Evolutionary conservation across 2,888 invertebrate genomes (phyloP).

Genomic region (Beris morrisii): DNA sequence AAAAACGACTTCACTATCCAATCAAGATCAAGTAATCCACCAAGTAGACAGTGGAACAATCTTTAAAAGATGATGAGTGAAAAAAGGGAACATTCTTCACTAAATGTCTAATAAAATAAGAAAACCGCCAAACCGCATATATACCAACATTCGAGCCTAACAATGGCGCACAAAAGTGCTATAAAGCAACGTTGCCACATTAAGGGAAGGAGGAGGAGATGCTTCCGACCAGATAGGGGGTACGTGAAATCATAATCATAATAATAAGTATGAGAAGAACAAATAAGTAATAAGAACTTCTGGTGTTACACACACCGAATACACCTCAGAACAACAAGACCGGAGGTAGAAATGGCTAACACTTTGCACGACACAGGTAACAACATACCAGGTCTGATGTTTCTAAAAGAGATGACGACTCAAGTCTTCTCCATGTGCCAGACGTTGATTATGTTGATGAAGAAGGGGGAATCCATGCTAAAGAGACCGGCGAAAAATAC

Average conservation of each 20-base stretch:
- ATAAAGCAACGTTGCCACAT: conserved; percentile 11
- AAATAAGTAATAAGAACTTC: conserved; percentile 46
- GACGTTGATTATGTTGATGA: conserved; percentile 28
- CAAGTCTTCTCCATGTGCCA: conserved; percentile 8
- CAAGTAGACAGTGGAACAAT: conserved; percentile 1
- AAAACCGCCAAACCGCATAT: conserved; percentile 22
- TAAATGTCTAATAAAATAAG: conserved; percentile 10
- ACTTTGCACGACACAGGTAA: conserved; percentile 22
- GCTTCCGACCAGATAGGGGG: conserved; percentile 29
- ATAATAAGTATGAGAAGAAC: conserved; percentile 41
- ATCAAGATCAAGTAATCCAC: conserved; percentile 1
- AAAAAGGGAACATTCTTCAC: neutral
- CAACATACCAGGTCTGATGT: conserved; percentile 15
- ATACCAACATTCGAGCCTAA: conserved; percentile 6
- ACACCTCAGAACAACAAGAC: conserved; percentile 27
- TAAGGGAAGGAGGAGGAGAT: conserved; percentile 22
- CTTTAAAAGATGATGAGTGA: neutral
- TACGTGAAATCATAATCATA: conserved; percentile 35
- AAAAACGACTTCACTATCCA: conserved; percentile 5
- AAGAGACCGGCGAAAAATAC: conserved; percentile 13
- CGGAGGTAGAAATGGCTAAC: conserved; percentile 25
- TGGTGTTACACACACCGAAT: conserved; percentile 43
- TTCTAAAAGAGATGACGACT: conserved; percentile 17
- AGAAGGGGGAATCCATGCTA: conserved; percentile 24
- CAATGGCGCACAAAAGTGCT: conserved; percentile 19